phyloP scores from a whole-genome alignment of 1,140 invertebrate genomes.

The Proctacanthus coquilletti region DNA sequence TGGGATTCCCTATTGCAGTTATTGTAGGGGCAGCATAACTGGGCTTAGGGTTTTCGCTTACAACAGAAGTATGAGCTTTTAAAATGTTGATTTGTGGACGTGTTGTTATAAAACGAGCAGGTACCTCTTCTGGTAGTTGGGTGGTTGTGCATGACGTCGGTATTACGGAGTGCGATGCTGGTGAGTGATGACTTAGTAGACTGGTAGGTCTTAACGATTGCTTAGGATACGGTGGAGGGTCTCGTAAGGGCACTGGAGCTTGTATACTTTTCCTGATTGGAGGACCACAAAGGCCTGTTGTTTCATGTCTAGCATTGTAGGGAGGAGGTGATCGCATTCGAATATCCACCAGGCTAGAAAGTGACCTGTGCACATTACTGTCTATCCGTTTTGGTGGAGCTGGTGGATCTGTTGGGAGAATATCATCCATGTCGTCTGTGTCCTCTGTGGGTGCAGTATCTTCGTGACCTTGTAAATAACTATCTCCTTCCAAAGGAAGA shows the following conservation, averaged over 20 bases:
- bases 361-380: conserved; percentile 32
- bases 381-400: conserved; percentile 47
- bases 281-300: conserved; percentile 25
- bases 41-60: conserved; percentile 32
- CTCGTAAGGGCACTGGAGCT: conserved; percentile 16
- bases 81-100: conserved; percentile 49
- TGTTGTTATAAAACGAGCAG: conserved; percentile 47
- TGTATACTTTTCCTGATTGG: conserved; percentile 9
- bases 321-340: conserved; percentile 31
- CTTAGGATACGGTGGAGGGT: conserved; percentile 41
- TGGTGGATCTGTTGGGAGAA: conserved; percentile 36
- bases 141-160: conserved; percentile 7
- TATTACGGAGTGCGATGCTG: too few relatives aligned
- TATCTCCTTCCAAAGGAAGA: conserved; percentile 40
- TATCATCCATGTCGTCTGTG: conserved; percentile 17
- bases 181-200: conserved; percentile 17
- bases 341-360: conserved; percentile 8
- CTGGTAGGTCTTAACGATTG: too few relatives aligned
- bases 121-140: conserved; percentile 38
- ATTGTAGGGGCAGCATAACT: conserved; percentile 34
- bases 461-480: conserved; percentile 36
- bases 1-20: conserved; percentile 12
- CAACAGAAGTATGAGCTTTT: conserved; percentile 44
- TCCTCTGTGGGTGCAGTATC: conserved; percentile 35
- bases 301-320: conserved; percentile 31